These are phyloP conservation scores for Schizotus pectinicornis DNA, from an alignment of 2,888 invertebrate genomes.

Conservation along the genomic window DNA sequence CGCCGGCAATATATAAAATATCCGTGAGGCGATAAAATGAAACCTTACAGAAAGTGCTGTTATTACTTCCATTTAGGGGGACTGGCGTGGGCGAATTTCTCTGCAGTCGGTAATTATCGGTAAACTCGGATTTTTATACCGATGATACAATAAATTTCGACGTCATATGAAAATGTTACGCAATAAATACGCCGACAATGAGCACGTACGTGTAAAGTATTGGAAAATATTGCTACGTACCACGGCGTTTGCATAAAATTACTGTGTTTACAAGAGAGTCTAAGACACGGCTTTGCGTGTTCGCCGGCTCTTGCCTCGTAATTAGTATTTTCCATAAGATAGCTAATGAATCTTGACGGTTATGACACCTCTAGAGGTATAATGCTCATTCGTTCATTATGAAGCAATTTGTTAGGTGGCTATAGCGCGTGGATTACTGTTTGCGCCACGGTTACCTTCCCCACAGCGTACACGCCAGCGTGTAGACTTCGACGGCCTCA, in stretches of 20 bases:
- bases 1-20: conserved; percentile 12
- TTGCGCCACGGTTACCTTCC: neutral
- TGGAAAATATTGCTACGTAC: conserved; percentile 13
- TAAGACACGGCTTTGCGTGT: conserved; percentile 22
- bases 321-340: conserved; percentile 34
- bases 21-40: no score
- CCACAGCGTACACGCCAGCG: no score
- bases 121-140: no score
- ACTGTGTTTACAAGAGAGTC: conserved; percentile 22
- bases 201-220: conserved; percentile 2
- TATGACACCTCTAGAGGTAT: conserved; percentile 28
- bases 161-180: conserved; percentile 6
- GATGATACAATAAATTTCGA: conserved; percentile 2
- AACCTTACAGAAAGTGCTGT: conserved; percentile 2
- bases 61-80: neutral
- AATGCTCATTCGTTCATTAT: conserved; percentile 27
- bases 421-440: neutral
- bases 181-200: neutral
- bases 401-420: conserved; percentile 23
- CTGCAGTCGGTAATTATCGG: neutral
- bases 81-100: neutral
- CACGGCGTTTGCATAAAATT: conserved; percentile 20
- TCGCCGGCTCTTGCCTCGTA: conserved; percentile 23
- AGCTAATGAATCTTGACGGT: conserved; percentile 34
- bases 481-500: no score